Evolutionary conservation across 2,113 vertebrate genomes (phyloP).

Genomic region (Macroglossus sobrinus): DNA sequence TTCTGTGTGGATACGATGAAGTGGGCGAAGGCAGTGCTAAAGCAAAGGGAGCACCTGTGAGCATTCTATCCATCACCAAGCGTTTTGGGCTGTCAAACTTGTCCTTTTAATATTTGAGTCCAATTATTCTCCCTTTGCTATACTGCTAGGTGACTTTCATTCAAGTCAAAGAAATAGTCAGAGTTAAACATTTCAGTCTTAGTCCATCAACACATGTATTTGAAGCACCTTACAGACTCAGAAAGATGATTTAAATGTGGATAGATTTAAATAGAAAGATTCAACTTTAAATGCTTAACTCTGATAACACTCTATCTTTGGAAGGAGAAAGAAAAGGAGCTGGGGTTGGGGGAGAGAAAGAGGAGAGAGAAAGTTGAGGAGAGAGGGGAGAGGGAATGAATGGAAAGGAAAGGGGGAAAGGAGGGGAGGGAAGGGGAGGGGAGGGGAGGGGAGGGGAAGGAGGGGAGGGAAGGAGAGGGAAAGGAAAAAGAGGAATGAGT

Average conservation of each 20-base stretch:
- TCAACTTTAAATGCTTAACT: slow-evolving; percentile 15
- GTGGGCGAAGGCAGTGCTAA: background rate
- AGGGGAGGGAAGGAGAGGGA: background rate
- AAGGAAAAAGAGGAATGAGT: background rate
- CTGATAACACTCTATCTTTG: background rate
- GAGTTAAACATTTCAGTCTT: slow-evolving; percentile 27
- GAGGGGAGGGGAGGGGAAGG: background rate
- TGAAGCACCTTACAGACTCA: background rate
- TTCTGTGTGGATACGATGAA: background rate
- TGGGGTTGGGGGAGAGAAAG: background rate
- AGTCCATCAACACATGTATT: background rate
- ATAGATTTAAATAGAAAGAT: background rate
- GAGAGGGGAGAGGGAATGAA: background rate
- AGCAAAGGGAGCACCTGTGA: background rate
- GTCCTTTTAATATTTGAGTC: slow-evolving; percentile 32
- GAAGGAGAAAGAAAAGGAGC: background rate
- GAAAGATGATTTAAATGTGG: background rate
- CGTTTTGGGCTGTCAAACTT: background rate
- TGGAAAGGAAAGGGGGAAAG: background rate
- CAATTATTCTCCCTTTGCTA: slow-evolving; percentile 3
- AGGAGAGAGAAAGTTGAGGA: background rate
- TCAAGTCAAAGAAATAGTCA: slow-evolving; percentile 32
- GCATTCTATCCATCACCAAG: background rate
- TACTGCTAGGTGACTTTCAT: slow-evolving; percentile 5
- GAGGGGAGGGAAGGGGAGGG: background rate